Evolutionary conservation across 2,797 vertebrate species (phyloP).

Genomic region (Oophaga sylvatica): DNA sequence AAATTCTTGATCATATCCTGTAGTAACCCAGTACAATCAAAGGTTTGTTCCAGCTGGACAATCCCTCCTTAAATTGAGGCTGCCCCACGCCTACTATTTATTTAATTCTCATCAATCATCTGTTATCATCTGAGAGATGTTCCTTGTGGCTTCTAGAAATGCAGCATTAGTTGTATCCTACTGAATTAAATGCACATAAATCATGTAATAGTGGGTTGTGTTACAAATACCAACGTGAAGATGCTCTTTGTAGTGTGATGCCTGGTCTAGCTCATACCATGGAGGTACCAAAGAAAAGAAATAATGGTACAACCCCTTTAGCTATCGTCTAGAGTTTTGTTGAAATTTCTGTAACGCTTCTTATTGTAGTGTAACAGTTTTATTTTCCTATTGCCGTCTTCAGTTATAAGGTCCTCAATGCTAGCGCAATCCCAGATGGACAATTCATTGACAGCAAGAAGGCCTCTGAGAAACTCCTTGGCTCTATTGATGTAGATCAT

Average conservation of each 20-base stretch:
- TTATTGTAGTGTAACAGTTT: background rate
- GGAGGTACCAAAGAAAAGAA: background rate
- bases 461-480: slow-evolving; percentile 87
- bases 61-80: background rate
- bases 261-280: too few relatives aligned
- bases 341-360: background rate
- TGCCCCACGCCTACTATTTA: background rate
- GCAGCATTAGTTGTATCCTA: too few relatives aligned
- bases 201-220: too few relatives aligned
- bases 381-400: background rate
- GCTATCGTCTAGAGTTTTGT: background rate
- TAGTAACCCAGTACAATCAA: too few relatives aligned
- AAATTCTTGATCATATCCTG: background rate
- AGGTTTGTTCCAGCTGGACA: background rate
- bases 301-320: background rate
- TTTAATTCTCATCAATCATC: too few relatives aligned
- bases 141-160: background rate
- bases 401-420: slow-evolving; percentile 89
- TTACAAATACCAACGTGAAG: too few relatives aligned
- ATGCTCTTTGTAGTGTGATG: too few relatives aligned
- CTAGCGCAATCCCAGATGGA: slow-evolving; percentile 87
- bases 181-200: too few relatives aligned
- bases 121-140: background rate
- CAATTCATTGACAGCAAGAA: slow-evolving; percentile 92
- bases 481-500: slow-evolving; percentile 84